Base-by-base conservation (phyloP, 2,888 invertebrate genomes). In the Scotopteryx bipunctaria region DNA sequence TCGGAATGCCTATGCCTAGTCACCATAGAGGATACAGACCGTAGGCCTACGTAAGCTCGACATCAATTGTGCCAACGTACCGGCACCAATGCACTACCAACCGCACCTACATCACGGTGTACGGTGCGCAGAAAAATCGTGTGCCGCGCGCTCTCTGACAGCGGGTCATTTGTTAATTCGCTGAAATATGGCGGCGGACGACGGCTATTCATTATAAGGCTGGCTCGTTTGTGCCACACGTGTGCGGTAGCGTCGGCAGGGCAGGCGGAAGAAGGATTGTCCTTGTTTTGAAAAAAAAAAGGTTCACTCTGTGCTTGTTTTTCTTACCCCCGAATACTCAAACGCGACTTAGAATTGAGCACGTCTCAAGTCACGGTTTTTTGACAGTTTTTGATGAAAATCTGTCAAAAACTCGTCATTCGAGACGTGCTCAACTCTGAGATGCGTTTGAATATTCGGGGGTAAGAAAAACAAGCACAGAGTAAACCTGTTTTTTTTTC, bases 131-230 rank as follows among this genome's bases (percentile, higher is more conserved):
- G 89, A 90, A 89, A 90, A 90, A 89, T 89, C 74, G 88, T 74
- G 77, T 78, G 73, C 82, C 79, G 81, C 82, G 82, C 84, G 69
- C 74, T 67, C 78, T 73, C 71, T 81, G 89, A 88, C 90, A 82
- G 83, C 67, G 63, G 80, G 84, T 86, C 87, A 86, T 90, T 90
- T 89, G 89, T 90, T 88, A 90, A 90, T 88, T 83, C 87, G 74
- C 79, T 89, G 88, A 89, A 87, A 88, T 89, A 90, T 88, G 84
- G 86, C 73, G 81, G 77, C 78, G 78, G 79, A 82, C 84, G 86
- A 83, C 86, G 85, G 86, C 86, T 71, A 87, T 89, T 87, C 87
- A 86, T 89, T 89, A 89, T 84, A 82, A 80, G 85, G 85, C 82
- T 77, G 71, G 83, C 85, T 86, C 86, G 86, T 84, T 87, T 84